These are phyloP conservation scores for Sphaerodactylus townsendi DNA, from an alignment of 2,113 vertebrate genomes.

Conservation along the genomic window DNA sequence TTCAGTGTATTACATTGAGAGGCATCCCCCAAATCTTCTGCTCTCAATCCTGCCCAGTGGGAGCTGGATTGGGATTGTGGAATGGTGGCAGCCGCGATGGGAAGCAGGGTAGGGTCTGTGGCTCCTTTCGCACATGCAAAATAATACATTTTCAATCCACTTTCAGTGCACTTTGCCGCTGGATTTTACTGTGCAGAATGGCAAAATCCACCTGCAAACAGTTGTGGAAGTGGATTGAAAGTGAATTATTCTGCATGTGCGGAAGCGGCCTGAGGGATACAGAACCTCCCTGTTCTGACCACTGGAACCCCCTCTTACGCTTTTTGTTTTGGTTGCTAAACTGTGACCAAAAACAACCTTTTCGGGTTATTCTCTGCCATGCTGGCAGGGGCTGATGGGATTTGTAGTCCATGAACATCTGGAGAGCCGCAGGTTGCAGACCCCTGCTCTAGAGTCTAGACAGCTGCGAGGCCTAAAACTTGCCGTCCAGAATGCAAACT, in stretches of 20 bases:
- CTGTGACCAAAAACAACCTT: background rate
- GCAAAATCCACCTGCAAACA: no score
- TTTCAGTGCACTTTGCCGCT: no score
- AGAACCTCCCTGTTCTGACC: background rate
- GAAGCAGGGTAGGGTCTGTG: no score
- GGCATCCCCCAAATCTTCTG: background rate
- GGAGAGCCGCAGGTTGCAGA: no score
- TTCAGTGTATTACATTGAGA: background rate
- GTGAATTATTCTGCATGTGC: no score
- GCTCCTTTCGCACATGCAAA: no score
- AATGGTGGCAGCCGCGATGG: background rate
- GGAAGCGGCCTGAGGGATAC: background rate
- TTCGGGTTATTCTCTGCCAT: background rate
- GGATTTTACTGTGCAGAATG: no score
- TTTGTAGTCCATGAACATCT: no score
- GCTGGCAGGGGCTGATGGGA: no score
- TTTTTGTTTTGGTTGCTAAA: background rate
- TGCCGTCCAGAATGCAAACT: background rate
- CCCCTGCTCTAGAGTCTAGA: no score
- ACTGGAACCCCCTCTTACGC: background rate
- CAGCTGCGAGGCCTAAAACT: background rate
- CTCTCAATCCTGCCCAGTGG: background rate
- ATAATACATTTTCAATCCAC: no score
- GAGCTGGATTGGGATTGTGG: background rate
- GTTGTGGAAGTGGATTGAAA: no score